Evolutionary conservation across 1,140 invertebrate genomes (phyloP).

Genomic region (Odontomachus brunneus): DNA sequence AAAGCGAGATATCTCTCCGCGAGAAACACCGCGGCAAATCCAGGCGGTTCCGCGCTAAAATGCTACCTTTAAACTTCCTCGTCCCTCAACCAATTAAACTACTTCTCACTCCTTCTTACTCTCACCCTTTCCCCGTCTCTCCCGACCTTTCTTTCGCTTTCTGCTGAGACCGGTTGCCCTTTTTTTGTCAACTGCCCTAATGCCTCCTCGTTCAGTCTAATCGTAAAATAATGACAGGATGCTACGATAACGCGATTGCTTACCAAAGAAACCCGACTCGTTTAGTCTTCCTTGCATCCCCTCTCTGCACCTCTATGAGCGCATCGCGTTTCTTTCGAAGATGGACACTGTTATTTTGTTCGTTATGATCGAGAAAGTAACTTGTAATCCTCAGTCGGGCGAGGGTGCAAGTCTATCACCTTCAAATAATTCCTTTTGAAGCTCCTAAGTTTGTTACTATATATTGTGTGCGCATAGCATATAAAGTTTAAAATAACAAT

Average conservation of each 20-base stretch:
- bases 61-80: slow-evolving; percentile 21
- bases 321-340: slow-evolving; percentile 19
- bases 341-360: slow-evolving; percentile 45
- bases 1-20: not conserved
- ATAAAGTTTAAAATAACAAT: slow-evolving; percentile 28
- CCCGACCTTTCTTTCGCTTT: slow-evolving; percentile 14
- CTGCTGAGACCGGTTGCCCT: not conserved
- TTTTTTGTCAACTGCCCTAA: slow-evolving; percentile 61
- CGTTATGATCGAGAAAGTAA: slow-evolving; percentile 12
- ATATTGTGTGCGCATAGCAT: no score
- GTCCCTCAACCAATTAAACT: slow-evolving; percentile 27
- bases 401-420: not conserved
- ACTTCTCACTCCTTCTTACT: slow-evolving; percentile 63
- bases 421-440: slow-evolving; percentile 1
- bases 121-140: slow-evolving; percentile 32
- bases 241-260: slow-evolving; percentile 53
- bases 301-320: not conserved
- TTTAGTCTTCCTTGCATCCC: slow-evolving; percentile 40
- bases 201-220: slow-evolving; percentile 72
- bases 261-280: slow-evolving; percentile 53
- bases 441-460: no score
- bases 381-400: not conserved
- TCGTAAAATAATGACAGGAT: slow-evolving; percentile 81
- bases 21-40: slow-evolving; percentile 5
- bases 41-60: slow-evolving; percentile 12